Base-by-base conservation (phyloP, 2,113 vertebrate genomes). In the Monarcha castaneiventris region DNA sequence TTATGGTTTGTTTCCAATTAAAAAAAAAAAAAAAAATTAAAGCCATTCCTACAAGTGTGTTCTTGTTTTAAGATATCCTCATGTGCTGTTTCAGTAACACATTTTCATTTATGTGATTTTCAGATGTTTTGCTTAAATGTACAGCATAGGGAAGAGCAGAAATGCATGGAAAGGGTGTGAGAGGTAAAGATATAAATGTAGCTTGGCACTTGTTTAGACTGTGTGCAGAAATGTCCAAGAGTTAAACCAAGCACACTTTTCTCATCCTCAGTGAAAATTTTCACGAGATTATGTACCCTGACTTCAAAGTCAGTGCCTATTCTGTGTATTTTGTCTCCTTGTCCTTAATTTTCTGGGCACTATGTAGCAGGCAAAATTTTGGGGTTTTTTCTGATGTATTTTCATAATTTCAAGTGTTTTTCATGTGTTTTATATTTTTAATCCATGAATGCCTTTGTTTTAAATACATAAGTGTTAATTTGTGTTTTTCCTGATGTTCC, bases 381-480 rank as follows among this genome's bases (percentile, higher is more conserved):
- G 10, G 17, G 3, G 0, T 21, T 12, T 41, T 14, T 6, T 35
- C 33, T 69, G 5, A 4, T 49, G 9, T 55, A 20, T 75, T 79
- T 72, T 75, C 15, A 18, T 62, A 9, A 82, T 89, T 51, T 43
- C 3, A 19, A 27, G 12, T 46, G 84, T 62, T 59, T 3, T 49
- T 51, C 26, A 6, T 29, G 5, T 82, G 21, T 68, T 71, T 44
- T 71, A 22, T 11, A 11, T 49, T 62, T 87, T 18, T 71, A 69
- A 27, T 87, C 32, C 10, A 67, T 23, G 0, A 63, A n/a, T 67
- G 12, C 21, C 17, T 67, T 78, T 66, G 26, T 61, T 89, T 87
- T 81, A 63, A 75, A 59, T 41, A 37, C 0, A 0, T n/a, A 48
- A 25, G 33, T 68, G 17, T 55, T 74, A 56, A 29, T 55, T 81